Conservation (phyloP, 2,888 invertebrate species). For the Nephrocerus scutellatus region DNA sequence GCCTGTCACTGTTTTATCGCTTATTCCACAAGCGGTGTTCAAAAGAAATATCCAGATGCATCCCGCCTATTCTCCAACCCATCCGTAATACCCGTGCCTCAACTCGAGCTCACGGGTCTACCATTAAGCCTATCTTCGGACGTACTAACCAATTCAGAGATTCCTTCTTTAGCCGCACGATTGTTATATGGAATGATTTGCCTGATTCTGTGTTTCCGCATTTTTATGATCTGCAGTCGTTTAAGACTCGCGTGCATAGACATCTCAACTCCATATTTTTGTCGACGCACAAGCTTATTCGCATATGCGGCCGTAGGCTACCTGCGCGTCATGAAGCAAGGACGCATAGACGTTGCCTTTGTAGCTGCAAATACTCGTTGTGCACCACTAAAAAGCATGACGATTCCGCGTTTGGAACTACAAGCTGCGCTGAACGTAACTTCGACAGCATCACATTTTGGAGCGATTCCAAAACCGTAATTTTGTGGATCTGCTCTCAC, state of each 20-base stretch:
- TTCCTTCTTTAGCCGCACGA: constrained; percentile 15
- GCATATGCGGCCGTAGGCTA: constrained; percentile 19
- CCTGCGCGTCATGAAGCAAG: constrained; percentile 12
- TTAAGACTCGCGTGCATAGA: too few relatives aligned
- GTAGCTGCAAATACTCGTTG: constrained; percentile 16
- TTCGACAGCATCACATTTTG: constrained; percentile 2
- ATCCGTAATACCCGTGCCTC: too few relatives aligned
- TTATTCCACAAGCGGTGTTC: too few relatives aligned
- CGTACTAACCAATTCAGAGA: too few relatives aligned
- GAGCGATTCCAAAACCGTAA: constrained; percentile 7
- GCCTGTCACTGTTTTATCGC: too few relatives aligned
- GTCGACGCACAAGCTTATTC: constrained; percentile 17
- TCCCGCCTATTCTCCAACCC: too few relatives aligned
- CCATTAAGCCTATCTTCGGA: too few relatives aligned
- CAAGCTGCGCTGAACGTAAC: constrained; percentile 8
- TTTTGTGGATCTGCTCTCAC: constrained; percentile 23
- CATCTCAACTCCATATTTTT: constrained; percentile 18
- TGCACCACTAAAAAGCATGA: constrained; percentile 15
- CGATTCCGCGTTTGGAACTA: constrained; percentile 9
- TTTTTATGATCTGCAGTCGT: constrained; percentile 9
- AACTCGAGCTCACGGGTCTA: too few relatives aligned
- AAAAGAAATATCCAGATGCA: too few relatives aligned
- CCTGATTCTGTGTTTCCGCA: constrained; percentile 7
- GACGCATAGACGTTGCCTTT: constrained; percentile 16
- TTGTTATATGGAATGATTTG: constrained; percentile 9